A percentile compares a stretch with the other conserved stretches of the same genome.
Evolutionary conservation across 1,140 invertebrate genomes (phyloP).

Genomic region (Pseudomyrmex sp.): DNA sequence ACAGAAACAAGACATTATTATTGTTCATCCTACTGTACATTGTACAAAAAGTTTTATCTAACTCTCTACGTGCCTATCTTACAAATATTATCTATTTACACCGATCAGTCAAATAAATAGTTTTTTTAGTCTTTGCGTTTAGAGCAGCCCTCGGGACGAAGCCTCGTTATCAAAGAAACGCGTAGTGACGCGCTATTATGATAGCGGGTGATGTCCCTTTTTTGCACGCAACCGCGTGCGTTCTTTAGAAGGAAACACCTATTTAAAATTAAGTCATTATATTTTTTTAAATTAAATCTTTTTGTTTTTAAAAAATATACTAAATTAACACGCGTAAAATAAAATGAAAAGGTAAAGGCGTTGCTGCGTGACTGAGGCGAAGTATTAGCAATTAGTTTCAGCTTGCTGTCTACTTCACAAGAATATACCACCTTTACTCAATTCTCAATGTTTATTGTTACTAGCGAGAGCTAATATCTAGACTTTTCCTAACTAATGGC

Average conservation of each 20-base stretch:
- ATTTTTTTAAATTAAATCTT: too few species aligned
- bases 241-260: too few species aligned
- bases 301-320: not conserved
- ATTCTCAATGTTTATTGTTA: conserved; percentile 1
- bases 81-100: conserved; percentile 81
- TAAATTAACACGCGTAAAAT: conserved; percentile 2
- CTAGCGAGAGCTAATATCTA: conserved; percentile 43
- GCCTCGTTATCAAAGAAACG: not conserved
- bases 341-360: conserved; percentile 33
- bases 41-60: conserved; percentile 66
- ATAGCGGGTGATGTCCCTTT: too few species aligned
- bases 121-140: conserved; percentile 61
- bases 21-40: conserved; percentile 44
- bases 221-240: too few species aligned
- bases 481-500: conserved; percentile 44
- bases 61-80: conserved; percentile 53
- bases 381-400: not conserved
- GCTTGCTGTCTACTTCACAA: not conserved
- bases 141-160: conserved; percentile 49
- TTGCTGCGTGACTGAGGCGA: conserved; percentile 27
- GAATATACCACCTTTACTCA: conserved; percentile 16
- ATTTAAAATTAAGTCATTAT: too few species aligned
- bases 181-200: too few species aligned
- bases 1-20: too few species aligned
- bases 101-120: conserved; percentile 83